Evolutionary conservation across 2,113 vertebrate genomes (phyloP).

Genomic region (Dasyurus viverrinus): DNA sequence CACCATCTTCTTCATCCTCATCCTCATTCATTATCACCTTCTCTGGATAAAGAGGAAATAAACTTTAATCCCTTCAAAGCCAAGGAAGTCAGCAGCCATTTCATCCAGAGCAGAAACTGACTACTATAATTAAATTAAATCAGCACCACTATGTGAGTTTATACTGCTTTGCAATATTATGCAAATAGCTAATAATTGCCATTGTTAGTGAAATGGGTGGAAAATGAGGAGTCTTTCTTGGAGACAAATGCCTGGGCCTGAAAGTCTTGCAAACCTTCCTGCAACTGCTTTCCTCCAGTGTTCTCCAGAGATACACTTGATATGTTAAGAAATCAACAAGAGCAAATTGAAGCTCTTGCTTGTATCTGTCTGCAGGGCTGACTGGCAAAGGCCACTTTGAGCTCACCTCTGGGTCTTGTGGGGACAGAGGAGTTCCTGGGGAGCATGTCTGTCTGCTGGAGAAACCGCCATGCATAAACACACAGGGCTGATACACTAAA

Average conservation of each 20-base stretch:
- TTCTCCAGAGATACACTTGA: fast-evolving
- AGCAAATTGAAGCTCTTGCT: neutral
- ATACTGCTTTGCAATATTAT: fast-evolving
- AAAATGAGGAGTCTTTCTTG: fast-evolving
- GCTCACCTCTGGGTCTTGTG: neutral
- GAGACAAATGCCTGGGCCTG: neutral
- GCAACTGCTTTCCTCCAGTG: neutral
- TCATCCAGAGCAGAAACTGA: constrained; percentile 45
- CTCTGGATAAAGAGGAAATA: fast-evolving
- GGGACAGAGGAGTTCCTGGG: neutral
- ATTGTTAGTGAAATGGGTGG: neutral
- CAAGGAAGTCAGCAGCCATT: constrained; percentile 25
- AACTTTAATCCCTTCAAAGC: neutral
- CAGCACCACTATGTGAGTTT: neutral
- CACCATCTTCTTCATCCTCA: neutral
- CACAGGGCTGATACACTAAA: neutral
- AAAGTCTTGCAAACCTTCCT: constrained; percentile 4
- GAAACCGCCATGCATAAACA: constrained; percentile 31
- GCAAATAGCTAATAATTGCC: neutral
- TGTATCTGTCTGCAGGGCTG: neutral
- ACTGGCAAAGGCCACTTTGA: neutral
- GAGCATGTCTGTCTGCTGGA: neutral
- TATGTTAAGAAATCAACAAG: neutral
- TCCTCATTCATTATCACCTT: neutral
- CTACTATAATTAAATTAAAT: constrained; percentile 1